A percentile compares a stretch with the other conserved stretches of the same genome.
Evolutionary conservation across 1,140 invertebrate species (phyloP).

Genomic region (Colletes latitarsis): DNA sequence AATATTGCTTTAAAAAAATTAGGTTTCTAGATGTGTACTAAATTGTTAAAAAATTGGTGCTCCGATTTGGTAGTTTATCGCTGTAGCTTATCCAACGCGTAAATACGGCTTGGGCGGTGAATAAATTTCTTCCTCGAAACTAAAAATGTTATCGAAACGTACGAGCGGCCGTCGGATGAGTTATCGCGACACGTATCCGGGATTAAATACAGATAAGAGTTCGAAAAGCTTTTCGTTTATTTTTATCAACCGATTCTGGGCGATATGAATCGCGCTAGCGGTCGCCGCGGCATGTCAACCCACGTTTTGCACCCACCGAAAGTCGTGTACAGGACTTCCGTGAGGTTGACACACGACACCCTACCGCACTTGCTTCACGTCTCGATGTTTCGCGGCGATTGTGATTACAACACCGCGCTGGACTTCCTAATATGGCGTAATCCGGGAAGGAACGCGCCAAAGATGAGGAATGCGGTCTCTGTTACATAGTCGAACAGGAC

Average conservation of each 20-base stretch:
- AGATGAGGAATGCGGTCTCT: not conserved
- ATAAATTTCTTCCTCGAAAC: not conserved
- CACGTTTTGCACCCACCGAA: constrained; percentile 11
- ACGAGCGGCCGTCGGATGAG: not conserved
- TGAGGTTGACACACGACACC: constrained; percentile 45
- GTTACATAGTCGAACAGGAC: constrained; percentile 12
- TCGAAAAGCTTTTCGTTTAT: too few species aligned
- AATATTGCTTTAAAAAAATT: too few species aligned
- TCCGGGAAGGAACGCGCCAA: not conserved
- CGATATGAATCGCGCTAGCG: not conserved
- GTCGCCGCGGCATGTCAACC: not conserved
- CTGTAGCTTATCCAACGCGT: not conserved
- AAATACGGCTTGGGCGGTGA: not conserved
- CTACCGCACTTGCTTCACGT: constrained; percentile 30
- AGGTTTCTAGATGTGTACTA: too few species aligned
- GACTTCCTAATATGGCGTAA: constrained; percentile 34
- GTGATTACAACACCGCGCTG: constrained; percentile 36
- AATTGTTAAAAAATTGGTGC: too few species aligned
- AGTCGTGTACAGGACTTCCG: constrained; percentile 21
- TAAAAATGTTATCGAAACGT: not conserved
- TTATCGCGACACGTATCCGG: not conserved
- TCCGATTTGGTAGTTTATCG: not conserved
- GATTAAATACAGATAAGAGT: not conserved
- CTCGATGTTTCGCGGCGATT: not conserved
- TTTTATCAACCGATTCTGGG: not conserved